Conservation (phyloP, 1,140 invertebrate species). For the Cardiocondyla obscurior region DNA sequence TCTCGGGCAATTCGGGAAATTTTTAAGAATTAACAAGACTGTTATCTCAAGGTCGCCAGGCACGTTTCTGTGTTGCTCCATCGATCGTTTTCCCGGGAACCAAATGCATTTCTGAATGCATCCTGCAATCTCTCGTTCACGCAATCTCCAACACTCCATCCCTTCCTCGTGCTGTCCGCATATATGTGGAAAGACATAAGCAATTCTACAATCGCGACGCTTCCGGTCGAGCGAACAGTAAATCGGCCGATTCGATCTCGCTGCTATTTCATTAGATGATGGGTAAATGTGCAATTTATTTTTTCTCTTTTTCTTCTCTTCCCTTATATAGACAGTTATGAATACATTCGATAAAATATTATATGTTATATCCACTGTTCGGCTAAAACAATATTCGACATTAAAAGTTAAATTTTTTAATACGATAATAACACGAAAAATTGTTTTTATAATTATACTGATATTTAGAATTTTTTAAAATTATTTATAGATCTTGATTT, state of each 20-base stretch:
- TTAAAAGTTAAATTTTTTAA: too few species aligned
- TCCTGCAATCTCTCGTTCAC: conserved; percentile 34
- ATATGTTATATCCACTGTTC: neutral
- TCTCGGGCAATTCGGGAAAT: neutral
- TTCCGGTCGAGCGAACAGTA: conserved; percentile 30
- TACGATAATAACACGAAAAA: neutral
- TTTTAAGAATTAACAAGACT: neutral
- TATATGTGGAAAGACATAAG: conserved; percentile 40
- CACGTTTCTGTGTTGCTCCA: conserved; percentile 15
- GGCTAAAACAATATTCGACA: too few species aligned
- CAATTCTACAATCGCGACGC: conserved; percentile 43
- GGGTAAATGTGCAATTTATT: conserved; percentile 13
- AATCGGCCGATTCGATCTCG: conserved; percentile 42
- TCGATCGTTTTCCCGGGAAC: conserved; percentile 51
- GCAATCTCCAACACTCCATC: conserved; percentile 28
- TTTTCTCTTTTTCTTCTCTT: neutral
- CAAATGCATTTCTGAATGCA: conserved; percentile 52
- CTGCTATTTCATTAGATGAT: conserved; percentile 24
- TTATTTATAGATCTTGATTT: neutral
- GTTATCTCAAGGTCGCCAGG: conserved; percentile 9
- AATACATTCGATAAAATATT: neutral
- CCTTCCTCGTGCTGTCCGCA: neutral
- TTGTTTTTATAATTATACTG: neutral
- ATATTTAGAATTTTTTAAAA: neutral
- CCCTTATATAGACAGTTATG: neutral